These are phyloP conservation scores for Pammene aurita DNA, from an alignment of 2,888 invertebrate genomes.

Conservation along the genomic window DNA sequence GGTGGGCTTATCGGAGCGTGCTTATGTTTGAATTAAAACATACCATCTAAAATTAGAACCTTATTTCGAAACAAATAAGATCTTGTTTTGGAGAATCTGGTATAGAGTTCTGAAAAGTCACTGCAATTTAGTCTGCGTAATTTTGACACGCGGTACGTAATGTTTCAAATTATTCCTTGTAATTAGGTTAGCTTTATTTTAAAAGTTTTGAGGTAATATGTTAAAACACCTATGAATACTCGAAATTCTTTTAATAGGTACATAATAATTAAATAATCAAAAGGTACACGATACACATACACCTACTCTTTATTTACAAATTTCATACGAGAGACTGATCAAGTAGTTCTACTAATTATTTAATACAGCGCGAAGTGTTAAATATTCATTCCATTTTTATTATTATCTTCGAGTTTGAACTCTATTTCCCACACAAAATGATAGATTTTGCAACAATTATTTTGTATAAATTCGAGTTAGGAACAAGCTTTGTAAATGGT, in stretches of 20 bases:
- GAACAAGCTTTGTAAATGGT: neutral
- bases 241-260: too few relatives aligned
- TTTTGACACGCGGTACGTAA: neutral
- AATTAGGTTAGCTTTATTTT: too few relatives aligned
- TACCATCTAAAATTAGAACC: neutral
- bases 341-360: too few relatives aligned
- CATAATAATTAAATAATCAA: too few relatives aligned
- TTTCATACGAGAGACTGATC: too few relatives aligned
- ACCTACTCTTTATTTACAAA: too few relatives aligned
- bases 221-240: too few relatives aligned
- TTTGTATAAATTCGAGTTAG: neutral
- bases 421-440: neutral
- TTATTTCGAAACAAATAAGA: neutral
- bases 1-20: neutral
- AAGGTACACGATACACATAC: too few relatives aligned
- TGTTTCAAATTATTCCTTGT: neutral
- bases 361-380: too few relatives aligned
- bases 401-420: neutral
- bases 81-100: neutral
- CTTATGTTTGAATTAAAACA: slow-evolving; percentile 9
- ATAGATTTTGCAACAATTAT: neutral
- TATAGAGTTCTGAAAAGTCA: neutral
- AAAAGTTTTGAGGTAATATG: too few relatives aligned
- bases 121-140: slow-evolving; percentile 1
- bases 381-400: neutral